Conservation (phyloP, 1,140 invertebrate genomes). For the Teleopsis dalmanni region DNA sequence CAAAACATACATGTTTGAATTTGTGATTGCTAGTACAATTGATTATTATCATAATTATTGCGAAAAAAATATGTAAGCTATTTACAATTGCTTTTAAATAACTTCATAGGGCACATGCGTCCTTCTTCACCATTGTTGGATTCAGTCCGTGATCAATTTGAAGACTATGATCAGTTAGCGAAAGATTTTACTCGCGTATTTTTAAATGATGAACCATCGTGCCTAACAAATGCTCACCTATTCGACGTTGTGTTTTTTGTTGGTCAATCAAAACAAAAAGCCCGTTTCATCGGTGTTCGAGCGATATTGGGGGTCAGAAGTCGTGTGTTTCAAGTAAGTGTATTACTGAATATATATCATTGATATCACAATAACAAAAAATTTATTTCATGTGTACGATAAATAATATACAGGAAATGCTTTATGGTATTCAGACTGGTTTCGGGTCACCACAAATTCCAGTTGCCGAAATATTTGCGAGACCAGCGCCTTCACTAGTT, state of each 20-base stretch:
- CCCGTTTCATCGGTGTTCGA: conserved; percentile 78
- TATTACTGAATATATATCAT: neutral
- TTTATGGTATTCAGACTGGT: conserved; percentile 88
- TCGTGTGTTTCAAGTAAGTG: conserved; percentile 39
- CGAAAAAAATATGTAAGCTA: no score
- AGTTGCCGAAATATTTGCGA: conserved; percentile 75
- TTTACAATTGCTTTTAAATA: no score
- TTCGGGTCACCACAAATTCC: conserved; percentile 90
- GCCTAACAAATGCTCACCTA: conserved; percentile 63
- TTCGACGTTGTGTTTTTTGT: conserved; percentile 90
- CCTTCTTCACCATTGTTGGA: conserved; percentile 87
- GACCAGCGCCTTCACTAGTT: conserved; percentile 74
- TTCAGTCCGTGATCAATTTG: conserved; percentile 84
- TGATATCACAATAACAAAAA: neutral
- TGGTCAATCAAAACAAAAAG: conserved; percentile 79
- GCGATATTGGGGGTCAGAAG: conserved; percentile 80
- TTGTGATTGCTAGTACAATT: no score
- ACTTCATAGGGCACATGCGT: conserved; percentile 70
- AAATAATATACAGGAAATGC: conserved; percentile 93
- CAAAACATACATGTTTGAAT: no score
- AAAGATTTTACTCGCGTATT: conserved; percentile 88
- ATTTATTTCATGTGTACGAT: conserved; percentile 49
- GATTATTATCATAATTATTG: no score
- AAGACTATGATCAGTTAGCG: conserved; percentile 87
- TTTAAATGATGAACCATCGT: conserved; percentile 68